A percentile compares a stretch with the other conserved stretches of the same genome.
phyloP scores from a whole-genome alignment of 2,797 vertebrate genomes.

The Sebastes iracundus region DNA sequence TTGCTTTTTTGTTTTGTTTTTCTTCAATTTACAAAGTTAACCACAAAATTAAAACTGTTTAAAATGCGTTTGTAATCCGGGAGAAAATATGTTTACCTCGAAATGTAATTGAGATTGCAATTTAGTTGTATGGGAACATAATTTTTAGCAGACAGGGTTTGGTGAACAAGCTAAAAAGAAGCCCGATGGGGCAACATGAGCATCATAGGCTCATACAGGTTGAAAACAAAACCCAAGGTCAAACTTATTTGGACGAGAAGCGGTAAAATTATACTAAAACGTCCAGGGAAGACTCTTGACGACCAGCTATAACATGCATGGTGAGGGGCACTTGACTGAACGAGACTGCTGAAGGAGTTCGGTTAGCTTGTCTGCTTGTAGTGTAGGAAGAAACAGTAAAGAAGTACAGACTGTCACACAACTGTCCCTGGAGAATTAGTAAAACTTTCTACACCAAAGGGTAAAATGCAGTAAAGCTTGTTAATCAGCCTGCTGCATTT shows the following conservation, averaged over 20 bases:
- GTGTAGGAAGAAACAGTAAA: neutral
- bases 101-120: rapidly evolving
- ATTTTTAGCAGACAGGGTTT: neutral
- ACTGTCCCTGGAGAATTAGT: neutral
- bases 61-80: too few relatives aligned
- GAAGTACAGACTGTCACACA: neutral
- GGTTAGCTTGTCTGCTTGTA: neutral
- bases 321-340: neutral
- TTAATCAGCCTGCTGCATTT: neutral
- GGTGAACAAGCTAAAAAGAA: neutral
- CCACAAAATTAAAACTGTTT: too few relatives aligned
- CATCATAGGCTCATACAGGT: neutral
- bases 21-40: too few relatives aligned
- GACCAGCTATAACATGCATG: neutral
- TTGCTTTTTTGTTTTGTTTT: too few relatives aligned
- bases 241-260: neutral
- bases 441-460: neutral
- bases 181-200: neutral
- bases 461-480: neutral
- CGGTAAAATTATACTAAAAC: neutral
- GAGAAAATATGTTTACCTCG: too few relatives aligned
- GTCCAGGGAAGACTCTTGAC: neutral
- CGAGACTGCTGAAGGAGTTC: neutral
- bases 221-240: neutral
- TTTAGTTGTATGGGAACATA: too few relatives aligned